phyloP scores from a whole-genome alignment of 2,797 vertebrate species.

The Acridotheres tristis region DNA sequence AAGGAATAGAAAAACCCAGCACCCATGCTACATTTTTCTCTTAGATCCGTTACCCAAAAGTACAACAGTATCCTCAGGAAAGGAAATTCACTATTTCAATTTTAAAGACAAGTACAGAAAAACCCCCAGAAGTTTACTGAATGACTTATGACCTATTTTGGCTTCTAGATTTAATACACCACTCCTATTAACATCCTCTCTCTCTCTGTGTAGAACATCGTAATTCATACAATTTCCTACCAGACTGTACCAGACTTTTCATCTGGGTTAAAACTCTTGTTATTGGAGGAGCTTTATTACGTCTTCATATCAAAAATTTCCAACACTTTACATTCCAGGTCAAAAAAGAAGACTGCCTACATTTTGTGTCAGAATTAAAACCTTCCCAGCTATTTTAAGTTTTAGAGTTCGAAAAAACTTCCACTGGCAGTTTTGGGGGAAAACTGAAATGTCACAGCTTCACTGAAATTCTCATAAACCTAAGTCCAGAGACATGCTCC shows the following conservation, averaged over 20 bases:
- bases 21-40: neutral
- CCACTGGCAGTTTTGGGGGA: neutral
- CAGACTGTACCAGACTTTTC: neutral
- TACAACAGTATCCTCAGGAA: rapidly evolving
- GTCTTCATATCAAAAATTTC: neutral
- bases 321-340: neutral
- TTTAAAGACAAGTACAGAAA: neutral
- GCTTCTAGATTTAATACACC: neutral
- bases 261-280: neutral
- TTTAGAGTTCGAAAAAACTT: neutral
- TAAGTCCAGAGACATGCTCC: neutral
- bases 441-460: neutral
- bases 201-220: neutral
- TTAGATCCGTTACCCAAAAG: neutral
- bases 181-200: neutral
- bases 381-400: neutral
- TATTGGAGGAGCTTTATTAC: neutral
- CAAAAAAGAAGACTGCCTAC: neutral
- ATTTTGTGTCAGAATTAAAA: neutral
- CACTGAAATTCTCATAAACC: neutral
- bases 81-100: neutral
- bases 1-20: neutral
- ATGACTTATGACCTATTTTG: neutral
- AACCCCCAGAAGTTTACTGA: neutral
- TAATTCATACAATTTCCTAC: neutral